A percentile compares a stretch with the other conserved stretches of the same genome.
Conservation (phyloP, 2,888 invertebrate genomes). For the Achlya flavicornis region DNA sequence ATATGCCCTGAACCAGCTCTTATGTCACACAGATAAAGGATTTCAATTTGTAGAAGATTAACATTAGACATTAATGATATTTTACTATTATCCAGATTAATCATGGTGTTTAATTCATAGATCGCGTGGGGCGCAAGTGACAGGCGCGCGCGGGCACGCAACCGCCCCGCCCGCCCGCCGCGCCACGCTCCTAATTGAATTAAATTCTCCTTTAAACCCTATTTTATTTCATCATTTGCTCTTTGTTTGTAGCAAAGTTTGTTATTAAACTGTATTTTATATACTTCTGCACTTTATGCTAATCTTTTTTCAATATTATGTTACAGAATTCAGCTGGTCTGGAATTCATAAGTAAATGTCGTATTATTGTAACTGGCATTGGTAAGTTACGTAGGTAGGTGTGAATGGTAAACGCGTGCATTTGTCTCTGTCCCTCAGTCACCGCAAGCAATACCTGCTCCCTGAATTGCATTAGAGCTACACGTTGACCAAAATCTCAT, state of each 20-base stretch:
- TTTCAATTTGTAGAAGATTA: no score
- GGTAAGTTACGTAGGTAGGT: background rate
- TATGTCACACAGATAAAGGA: no score
- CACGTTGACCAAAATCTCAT: conserved; percentile 26
- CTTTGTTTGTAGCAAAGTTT: background rate
- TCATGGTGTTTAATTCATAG: background rate
- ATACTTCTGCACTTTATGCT: background rate
- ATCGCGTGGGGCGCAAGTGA: background rate
- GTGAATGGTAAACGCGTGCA: conserved; percentile 16
- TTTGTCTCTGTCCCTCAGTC: conserved; percentile 27
- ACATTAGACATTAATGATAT: background rate
- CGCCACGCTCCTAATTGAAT: background rate
- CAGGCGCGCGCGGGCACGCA: conserved; percentile 2
- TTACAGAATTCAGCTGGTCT: background rate
- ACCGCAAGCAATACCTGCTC: conserved; percentile 22
- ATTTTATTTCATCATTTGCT: background rate
- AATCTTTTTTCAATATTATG: background rate
- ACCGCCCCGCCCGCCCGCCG: background rate
- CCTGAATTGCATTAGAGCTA: conserved; percentile 32
- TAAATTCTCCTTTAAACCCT: background rate
- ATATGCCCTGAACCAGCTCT: no score
- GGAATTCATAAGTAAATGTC: background rate
- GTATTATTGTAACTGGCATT: background rate
- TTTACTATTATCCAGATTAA: conserved; percentile 2
- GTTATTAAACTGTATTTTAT: background rate